Evolutionary conservation across 2,113 vertebrate species (phyloP), one percentile per base, ranked within the genome.

Genomic region (Vombatus ursinus): DNA sequence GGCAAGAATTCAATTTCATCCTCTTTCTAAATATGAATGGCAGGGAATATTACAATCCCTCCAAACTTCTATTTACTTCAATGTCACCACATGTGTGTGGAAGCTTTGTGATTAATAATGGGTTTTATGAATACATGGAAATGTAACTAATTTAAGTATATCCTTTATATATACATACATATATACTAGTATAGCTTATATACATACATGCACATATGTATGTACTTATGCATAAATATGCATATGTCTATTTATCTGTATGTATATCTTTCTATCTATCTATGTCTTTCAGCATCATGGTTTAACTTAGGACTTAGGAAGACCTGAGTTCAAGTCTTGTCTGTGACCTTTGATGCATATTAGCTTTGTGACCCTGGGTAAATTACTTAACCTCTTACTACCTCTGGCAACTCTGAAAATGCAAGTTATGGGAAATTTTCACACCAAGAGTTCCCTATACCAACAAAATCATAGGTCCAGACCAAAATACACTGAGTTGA

Each of bases 121-220:
- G 23, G 10, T 95, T 92, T 93, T 49, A 24, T 95, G 68, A 94
- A 44, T 84, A 44, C 61, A 22, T 44, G 19, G 68, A 94, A 96
- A 52, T 48, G 23, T 8, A 92, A 54, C 54, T 3, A 53, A 52
- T 24, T 95, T 57, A 89, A 92, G 48, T 53, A 89, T 28, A 90
- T 92, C 25, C 48, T 96, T 49, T 54, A 84, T 57, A 52, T 95
- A 16, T 61, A 37, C 2, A 61, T n/a, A 51, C 23, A 93, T n/a
- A 90, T 1, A 61, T 37, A 61, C 28, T 61, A 31, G 31, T 37
- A 44, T 22, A 22, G 19, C 6, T n/a, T n/a, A 37, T 68, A 16
- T 37, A n/a, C 12, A 84, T 22, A 84, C 19, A n/a, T 68, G 2
- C 3, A 37, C 12, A 68, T 16, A 37, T 12, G 31, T 68, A 16